Percentiles rank a stretch among this genome's conserved stretches.
Evolutionary conservation across 2,797 vertebrate genomes (phyloP).

Genomic region (Cirrhinus mrigala): DNA sequence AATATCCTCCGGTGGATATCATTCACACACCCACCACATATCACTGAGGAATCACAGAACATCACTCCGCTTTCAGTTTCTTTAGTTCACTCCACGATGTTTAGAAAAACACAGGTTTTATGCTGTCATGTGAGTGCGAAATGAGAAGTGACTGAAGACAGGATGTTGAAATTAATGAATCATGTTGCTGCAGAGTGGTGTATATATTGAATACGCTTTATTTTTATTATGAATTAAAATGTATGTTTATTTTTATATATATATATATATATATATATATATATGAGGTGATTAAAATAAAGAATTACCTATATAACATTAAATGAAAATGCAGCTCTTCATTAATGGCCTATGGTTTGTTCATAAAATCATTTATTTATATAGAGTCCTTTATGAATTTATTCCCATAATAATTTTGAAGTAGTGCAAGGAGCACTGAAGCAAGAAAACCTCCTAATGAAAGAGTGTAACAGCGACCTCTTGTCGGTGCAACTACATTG

Average conservation of each 20-base stretch:
- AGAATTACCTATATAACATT: background rate
- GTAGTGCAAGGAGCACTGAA: background rate
- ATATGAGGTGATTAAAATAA: background rate
- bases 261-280: no score
- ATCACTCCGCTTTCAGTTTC: background rate
- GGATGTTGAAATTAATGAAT: background rate
- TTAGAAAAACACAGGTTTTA: background rate
- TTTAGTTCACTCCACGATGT: background rate
- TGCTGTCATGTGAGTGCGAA: background rate
- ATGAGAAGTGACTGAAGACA: background rate
- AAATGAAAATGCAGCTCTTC: background rate
- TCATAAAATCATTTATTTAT: background rate
- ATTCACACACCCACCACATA: background rate
- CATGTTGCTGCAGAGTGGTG: background rate
- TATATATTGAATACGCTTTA: no score
- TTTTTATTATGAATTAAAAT: no score
- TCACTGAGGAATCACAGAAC: background rate
- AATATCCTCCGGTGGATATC: slow-evolving; percentile 1
- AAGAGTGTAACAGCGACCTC: slow-evolving; percentile 24
- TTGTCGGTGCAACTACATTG: background rate
- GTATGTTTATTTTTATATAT: no score
- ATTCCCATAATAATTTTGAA: background rate
- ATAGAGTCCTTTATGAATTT: background rate
- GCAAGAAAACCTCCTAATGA: background rate
- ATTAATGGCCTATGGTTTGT: background rate